Evolutionary conservation across 2,888 invertebrate genomes (phyloP), one percentile per base, ranked within the genome.

Genomic region (Chrysina gloriosa): DNA sequence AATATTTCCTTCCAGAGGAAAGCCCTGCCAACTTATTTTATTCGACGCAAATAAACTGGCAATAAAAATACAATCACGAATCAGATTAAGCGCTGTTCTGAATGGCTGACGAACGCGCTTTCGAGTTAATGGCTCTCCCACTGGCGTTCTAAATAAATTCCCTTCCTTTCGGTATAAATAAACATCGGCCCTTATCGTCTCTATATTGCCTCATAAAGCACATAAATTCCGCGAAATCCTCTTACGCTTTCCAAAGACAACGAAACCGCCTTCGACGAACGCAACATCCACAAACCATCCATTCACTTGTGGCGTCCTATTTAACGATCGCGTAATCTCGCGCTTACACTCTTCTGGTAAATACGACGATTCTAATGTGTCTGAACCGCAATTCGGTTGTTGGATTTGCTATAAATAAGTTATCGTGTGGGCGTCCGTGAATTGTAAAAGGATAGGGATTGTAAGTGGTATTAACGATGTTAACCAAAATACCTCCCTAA

Each of bases 1-100:
- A 45, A 45, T 45, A 45, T 7, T 16, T 16, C n/a, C 5, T 45
- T 21, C 19, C 7, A 45, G 45, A 21, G 21, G 19, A 45, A 45
- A 2, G 9, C 45, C 9, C 7, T 16, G 21, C 3, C n/a, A 45
- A 16, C 6, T 16, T 29, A 29, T 11, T 50, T 27, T 27, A 50
- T 6, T 50, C 50, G 27, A 9, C 19, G 11, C 23, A 39, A 58
- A 58, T 58, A 58, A 58, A 58, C 31, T 39, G 25, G 19, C 58
- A 11, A 58, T 39, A 58, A 58, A 58, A 58, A 58, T 14, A 39
- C 58, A 58, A 58, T 58, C 58, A 58, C 14, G 39, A 58, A 58
- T 58, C 58, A 58, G 58, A 58, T 58, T 58, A 58, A 39, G 58
- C 11, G 23, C 58, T 7, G 42, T 58, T 25, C 58, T 58, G 39